A percentile compares a stretch with the other conserved stretches of the same genome.
Conservation (phyloP, 2,113 vertebrate genomes). For the Alexandromys fortis region DNA sequence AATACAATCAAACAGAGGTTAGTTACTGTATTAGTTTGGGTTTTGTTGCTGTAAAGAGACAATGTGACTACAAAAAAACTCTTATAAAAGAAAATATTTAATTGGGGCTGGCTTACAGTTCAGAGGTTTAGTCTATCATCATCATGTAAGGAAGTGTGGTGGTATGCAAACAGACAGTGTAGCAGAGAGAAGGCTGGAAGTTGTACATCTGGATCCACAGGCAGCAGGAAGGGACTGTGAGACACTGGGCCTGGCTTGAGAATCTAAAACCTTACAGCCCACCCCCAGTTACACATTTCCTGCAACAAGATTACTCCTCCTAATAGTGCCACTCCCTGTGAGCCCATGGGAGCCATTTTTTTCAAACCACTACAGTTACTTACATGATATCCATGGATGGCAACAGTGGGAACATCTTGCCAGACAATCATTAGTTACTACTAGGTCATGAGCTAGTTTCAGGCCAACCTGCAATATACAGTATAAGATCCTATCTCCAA, state of each 20-base stretch:
- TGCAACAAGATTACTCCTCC: not conserved
- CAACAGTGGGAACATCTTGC: not conserved
- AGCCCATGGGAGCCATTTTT: not conserved
- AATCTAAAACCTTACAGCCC: not conserved
- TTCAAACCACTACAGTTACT: not conserved
- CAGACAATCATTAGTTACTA: not conserved
- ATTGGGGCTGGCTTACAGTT: not conserved
- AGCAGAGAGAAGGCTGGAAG: not conserved
- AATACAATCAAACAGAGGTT: not conserved
- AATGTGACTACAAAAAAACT: not conserved
- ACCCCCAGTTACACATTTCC: not conserved
- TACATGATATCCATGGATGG: not conserved
- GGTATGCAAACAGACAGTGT: not conserved
- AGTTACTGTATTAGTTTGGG: not conserved
- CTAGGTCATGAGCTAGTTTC: not conserved
- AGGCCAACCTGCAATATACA: not conserved
- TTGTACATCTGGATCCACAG: not conserved
- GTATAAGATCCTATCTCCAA: not conserved
- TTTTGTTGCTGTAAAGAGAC: not conserved
- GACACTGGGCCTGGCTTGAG: not conserved
- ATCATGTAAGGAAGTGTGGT: not conserved
- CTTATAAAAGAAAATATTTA: too few relatives aligned
- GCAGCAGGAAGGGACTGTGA: not conserved
- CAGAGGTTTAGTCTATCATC: not conserved
- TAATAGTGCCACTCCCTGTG: not conserved